phyloP scores from a whole-genome alignment of 2,113 vertebrate species.

The Tetrax tetrax region DNA sequence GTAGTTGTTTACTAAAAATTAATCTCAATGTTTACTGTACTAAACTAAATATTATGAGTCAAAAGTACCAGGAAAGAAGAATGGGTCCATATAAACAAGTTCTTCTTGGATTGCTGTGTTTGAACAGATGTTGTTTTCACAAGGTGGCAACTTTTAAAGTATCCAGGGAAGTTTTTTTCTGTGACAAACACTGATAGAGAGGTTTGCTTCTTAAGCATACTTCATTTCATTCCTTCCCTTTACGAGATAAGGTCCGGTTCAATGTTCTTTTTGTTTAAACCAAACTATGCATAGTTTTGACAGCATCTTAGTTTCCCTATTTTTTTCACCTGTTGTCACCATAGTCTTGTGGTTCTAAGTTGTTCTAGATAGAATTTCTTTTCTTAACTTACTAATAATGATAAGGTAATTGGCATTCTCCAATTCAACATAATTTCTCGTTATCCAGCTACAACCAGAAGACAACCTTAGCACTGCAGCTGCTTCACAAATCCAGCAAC shows the following conservation, averaged over 20 bases:
- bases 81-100: not conserved
- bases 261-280: not conserved
- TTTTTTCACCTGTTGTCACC: not conserved
- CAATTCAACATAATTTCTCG: not conserved
- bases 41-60: not conserved
- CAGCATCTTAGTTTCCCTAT: not conserved
- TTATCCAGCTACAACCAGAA: not conserved
- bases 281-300: not conserved
- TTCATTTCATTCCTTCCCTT: not conserved
- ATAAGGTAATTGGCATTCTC: not conserved
- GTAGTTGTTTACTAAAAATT: accelerated
- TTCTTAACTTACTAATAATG: not conserved
- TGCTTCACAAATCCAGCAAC: not conserved
- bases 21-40: not conserved
- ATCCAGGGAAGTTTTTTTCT: not conserved
- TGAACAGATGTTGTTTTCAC: not conserved
- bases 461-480: not conserved
- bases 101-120: not conserved
- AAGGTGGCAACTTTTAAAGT: not conserved
- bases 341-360: not conserved
- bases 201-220: not conserved
- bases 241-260: not conserved
- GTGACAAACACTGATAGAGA: not conserved
- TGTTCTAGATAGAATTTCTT: not conserved
- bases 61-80: not conserved